Base-by-base conservation (phyloP, 2,113 vertebrate genomes). In the Thamnaconus septentrionalis region DNA sequence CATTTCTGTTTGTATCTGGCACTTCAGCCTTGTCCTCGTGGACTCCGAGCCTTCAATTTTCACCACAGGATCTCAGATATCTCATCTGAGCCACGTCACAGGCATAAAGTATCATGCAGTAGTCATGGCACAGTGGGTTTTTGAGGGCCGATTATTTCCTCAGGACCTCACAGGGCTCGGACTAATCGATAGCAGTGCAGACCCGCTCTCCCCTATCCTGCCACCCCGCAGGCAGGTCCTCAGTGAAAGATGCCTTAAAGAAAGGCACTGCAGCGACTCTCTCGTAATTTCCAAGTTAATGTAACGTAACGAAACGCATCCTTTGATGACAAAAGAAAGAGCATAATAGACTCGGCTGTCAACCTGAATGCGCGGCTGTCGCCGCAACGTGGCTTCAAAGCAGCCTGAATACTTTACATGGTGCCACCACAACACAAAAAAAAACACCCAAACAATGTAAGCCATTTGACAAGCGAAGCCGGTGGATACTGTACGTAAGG, bases 271-370 rank as follows among this genome's bases (percentile, higher is more conserved):
- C 11, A 52, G n/a, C 44, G 7, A 5, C 44, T 45, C 44, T 45
- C 18, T n/a, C 18, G 12, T 61, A 48, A 72, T 75, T 75, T 72
- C 5, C 40, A 61, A 69, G 39, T 75, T 71, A 65, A 83, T 75
- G 78, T 77, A 78, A 82, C 70, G 61, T 66, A 57, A 76, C n/a
- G 69, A 79, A 79, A 81, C 52, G 51, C 8, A 44, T 81, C 45
- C 55, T 78, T 80, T 76, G 69, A 70, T 76, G 56, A 53, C 55
- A 75, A 73, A 73, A 56, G 46, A 46, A 64, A 61, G 43, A 31
- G 44, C n/a, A 69, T 82, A 74, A 82, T 69, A 66, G 56, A 80
- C 63, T 82, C 61, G 55, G 80, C 63, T 79, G 64, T 80, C 79
- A 79, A 55, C 50, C 47, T 8, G 12, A 78, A 78, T 60, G 53